Base-by-base conservation (phyloP, 2,797 vertebrate genomes). In the Anolis apletophallus region DNA sequence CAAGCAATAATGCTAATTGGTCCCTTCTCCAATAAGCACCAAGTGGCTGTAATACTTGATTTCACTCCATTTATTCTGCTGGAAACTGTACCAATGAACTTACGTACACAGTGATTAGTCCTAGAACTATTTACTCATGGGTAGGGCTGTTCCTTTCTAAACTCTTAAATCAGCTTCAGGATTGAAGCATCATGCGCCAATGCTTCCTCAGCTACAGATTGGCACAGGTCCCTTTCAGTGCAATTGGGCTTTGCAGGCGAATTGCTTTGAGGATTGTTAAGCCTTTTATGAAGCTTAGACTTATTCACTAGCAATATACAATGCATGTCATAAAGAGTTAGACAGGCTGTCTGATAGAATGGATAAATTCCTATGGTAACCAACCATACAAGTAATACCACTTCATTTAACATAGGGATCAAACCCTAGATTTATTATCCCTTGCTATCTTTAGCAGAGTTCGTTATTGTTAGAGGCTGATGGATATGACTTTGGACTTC, bases 231-330 rank as follows among this genome's bases (percentile, higher is more conserved):
- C 29, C 32, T 29, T 52, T 52, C 11, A 9, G 54, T 73, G 21
- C 55, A 73, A 29, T 59, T 29, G 55, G 55, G 9, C 69, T 86
- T 80, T 85, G 29, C 54, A 32, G 59, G 12, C 36, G 32, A 4
- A n/a, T 50, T 73, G 85, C 19, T 29, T 73, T 86, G 77, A 36
- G 55, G 64, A 36, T 74, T 29, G n/a, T 52, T 73, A 86, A 81
- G 36, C 59, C 26, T 81, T 75, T 86, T 54, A 68, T 76, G 46
- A 76, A 67, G 50, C 32, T 54, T 73, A 72, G 40, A 73, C 72
- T 85, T 72, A 71, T 82, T 83, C 57, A n/a, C 50, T 21, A n/a
- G 69, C 55, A 72, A 14, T 82, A 54, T 21, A 54, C 54, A 26
- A 54, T 77, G 26, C 34, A 17, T 71, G 21, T 29, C 59, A 64